Percentiles rank a stretch among this genome's conserved stretches.
These are phyloP conservation scores for Asbolus verrucosus DNA, from an alignment of 1,140 invertebrate genomes.

Conservation along the genomic window DNA sequence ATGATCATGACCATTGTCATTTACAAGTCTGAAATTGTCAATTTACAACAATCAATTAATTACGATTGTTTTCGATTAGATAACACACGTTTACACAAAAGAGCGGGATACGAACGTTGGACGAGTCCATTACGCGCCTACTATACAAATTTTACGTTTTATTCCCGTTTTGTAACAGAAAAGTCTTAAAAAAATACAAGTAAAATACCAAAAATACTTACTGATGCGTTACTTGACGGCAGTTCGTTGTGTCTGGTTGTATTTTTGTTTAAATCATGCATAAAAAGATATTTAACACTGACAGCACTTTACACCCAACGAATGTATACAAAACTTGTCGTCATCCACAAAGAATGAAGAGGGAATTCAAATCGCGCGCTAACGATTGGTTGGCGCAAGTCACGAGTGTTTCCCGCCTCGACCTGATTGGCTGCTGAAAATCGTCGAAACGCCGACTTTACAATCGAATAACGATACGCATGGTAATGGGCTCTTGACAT, in stretches of 20 bases:
- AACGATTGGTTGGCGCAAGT: slow-evolving; percentile 57
- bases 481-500: slow-evolving; percentile 55
- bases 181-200: slow-evolving; percentile 47
- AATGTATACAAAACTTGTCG: slow-evolving; percentile 64
- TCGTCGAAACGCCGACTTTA: slow-evolving; percentile 38
- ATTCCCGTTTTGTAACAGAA: slow-evolving; percentile 62
- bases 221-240: slow-evolving; percentile 52
- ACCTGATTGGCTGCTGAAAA: slow-evolving; percentile 57
- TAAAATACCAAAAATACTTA: slow-evolving; percentile 59
- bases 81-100: slow-evolving; percentile 60
- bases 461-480: slow-evolving; percentile 56
- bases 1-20: neutral
- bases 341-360: slow-evolving; percentile 61
- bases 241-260: slow-evolving; percentile 58
- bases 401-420: slow-evolving; percentile 61
- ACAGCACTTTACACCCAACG: slow-evolving; percentile 63
- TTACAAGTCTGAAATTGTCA: slow-evolving; percentile 1
- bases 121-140: slow-evolving; percentile 60
- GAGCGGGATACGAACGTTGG: slow-evolving; percentile 60
- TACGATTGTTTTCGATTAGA: slow-evolving; percentile 43
- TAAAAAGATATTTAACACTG: slow-evolving; percentile 61
- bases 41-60: slow-evolving; percentile 11
- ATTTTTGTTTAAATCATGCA: slow-evolving; percentile 60
- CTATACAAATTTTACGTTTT: slow-evolving; percentile 40
- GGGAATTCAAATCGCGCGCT: slow-evolving; percentile 63